Percentiles rank a stretch among this genome's conserved stretches.
phyloP scores from a whole-genome alignment of 2,113 vertebrate species.

The Scomber scombrus region DNA sequence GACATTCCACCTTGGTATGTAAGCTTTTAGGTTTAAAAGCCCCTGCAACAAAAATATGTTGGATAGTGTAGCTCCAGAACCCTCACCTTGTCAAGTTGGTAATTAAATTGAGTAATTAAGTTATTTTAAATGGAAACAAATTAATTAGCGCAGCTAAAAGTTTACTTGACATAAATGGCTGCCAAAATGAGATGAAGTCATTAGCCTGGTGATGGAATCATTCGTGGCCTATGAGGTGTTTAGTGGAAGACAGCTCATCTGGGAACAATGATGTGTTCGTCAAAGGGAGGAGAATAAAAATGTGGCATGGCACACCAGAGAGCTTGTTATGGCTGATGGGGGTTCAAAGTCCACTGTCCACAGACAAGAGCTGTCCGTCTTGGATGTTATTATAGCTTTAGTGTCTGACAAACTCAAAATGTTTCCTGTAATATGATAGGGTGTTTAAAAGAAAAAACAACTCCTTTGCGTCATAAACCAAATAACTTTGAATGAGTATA shows the following conservation, averaged over 20 bases:
- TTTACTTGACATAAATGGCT: constrained; percentile 56
- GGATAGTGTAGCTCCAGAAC: neutral
- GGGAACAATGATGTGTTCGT: constrained; percentile 68
- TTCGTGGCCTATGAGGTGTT: constrained; percentile 62
- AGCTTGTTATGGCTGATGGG: constrained; percentile 61
- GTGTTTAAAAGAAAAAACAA: constrained; percentile 18
- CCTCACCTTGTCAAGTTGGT: neutral
- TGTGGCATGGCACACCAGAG: constrained; percentile 46
- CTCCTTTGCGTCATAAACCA: constrained; percentile 31
- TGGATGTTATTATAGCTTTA: constrained; percentile 43
- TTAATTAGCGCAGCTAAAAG: constrained; percentile 43
- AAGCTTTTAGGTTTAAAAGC: constrained; percentile 5
- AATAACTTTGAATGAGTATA: constrained; percentile 66
- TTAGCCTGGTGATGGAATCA: constrained; percentile 63
- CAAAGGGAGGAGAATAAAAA: constrained; percentile 62
- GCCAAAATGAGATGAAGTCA: constrained; percentile 58
- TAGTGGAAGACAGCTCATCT: constrained; percentile 64
- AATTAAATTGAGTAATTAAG: constrained; percentile 35
- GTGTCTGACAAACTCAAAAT: constrained; percentile 37
- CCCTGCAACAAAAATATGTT: constrained; percentile 2
- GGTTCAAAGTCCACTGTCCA: constrained; percentile 43
- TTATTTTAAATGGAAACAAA: constrained; percentile 51
- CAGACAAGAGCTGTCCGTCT: constrained; percentile 51
- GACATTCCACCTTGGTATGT: constrained; percentile 19
- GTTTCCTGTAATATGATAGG: constrained; percentile 5